Evolutionary conservation across 2,888 invertebrate species (phyloP).

Genomic region (Leptarthrus brevirostris): DNA sequence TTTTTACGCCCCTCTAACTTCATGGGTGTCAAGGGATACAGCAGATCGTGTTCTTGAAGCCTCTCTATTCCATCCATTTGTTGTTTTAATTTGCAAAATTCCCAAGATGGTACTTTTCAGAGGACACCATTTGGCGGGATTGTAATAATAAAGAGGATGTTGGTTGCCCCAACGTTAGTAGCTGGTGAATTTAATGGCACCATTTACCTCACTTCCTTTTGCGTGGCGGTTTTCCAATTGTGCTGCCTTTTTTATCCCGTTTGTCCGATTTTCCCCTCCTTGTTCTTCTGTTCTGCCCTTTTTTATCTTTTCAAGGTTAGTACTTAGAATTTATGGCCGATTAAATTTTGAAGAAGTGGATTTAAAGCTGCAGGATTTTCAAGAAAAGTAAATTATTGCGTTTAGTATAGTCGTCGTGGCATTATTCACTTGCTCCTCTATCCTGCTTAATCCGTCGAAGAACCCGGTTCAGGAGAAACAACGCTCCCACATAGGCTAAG

Average conservation of each 20-base stretch:
- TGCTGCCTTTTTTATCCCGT: background rate
- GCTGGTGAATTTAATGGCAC: background rate
- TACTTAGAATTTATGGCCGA: slow-evolving; percentile 51
- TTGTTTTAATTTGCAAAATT: slow-evolving; percentile 53
- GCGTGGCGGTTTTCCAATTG: background rate
- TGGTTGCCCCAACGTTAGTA: background rate
- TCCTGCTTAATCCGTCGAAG: background rate
- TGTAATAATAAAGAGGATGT: slow-evolving; percentile 32
- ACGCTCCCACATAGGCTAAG: background rate
- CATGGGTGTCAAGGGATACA: slow-evolving; percentile 25
- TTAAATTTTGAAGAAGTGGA: slow-evolving; percentile 51
- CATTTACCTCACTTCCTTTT: background rate
- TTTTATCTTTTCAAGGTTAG: background rate
- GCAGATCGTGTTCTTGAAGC: background rate
- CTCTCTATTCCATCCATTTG: slow-evolving; percentile 39
- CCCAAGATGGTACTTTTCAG: slow-evolving; percentile 40
- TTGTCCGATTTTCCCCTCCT: background rate
- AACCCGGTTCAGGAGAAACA: background rate
- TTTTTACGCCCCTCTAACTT: slow-evolving; percentile 35
- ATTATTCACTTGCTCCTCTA: background rate
- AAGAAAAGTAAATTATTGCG: slow-evolving; percentile 30
- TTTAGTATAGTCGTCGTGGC: slow-evolving; percentile 14
- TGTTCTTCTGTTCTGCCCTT: background rate
- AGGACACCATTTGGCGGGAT: slow-evolving; percentile 50
- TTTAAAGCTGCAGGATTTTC: slow-evolving; percentile 38